Evolutionary conservation across 1,140 invertebrate genomes (phyloP).

Genomic region (Cotesia glomerata): DNA sequence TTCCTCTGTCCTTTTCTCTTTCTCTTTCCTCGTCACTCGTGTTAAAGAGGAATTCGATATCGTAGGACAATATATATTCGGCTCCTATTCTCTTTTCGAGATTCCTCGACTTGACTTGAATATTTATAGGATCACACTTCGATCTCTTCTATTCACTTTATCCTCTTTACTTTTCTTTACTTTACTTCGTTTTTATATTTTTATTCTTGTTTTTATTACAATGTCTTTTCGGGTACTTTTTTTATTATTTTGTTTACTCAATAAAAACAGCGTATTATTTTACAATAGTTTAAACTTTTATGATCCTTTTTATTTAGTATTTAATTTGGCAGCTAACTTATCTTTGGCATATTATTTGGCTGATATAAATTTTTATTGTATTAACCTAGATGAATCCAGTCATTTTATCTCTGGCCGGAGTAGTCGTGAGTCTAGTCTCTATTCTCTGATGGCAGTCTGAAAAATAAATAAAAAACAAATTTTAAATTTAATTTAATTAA

Average conservation of each 20-base stretch:
- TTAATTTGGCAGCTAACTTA: background rate
- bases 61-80: background rate
- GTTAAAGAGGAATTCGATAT: constrained; percentile 21
- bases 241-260: background rate
- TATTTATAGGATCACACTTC: constrained; percentile 13
- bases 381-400: background rate
- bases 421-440: background rate
- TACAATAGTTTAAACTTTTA: background rate
- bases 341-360: background rate
- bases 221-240: constrained; percentile 1
- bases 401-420: constrained; percentile 10
- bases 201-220: constrained; percentile 6
- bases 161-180: constrained; percentile 1
- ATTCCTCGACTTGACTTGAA: constrained; percentile 12
- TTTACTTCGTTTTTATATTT: constrained; percentile 8
- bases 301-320: background rate
- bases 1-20: background rate
- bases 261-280: too few relatives aligned
- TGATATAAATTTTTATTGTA: constrained; percentile 1
- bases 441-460: constrained; percentile 17
- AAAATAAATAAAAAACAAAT: background rate
- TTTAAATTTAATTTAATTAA: background rate
- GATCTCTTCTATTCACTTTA: constrained; percentile 18
- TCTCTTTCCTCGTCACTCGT: background rate
- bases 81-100: constrained; percentile 10